Conservation (phyloP, 2,113 vertebrate genomes). For the Zosterops lateralis region DNA sequence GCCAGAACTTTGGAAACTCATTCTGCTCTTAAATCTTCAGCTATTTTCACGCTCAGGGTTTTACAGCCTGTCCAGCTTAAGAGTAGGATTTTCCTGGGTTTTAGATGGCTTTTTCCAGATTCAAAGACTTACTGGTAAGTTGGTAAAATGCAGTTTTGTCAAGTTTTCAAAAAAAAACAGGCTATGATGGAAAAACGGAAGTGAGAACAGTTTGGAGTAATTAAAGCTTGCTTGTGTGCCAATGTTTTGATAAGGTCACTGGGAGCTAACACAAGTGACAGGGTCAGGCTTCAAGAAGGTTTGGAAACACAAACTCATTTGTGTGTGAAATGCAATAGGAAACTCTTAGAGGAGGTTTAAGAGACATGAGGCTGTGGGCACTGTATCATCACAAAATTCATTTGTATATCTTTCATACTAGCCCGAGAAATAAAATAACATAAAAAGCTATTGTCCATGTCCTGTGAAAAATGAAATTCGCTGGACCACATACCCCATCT, state of each 20-base stretch:
- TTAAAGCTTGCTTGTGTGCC: neutral
- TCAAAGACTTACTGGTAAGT: neutral
- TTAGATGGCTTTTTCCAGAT: neutral
- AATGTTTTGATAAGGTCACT: neutral
- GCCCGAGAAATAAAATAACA: conserved; percentile 69
- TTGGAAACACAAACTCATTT: neutral
- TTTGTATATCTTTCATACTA: conserved; percentile 23
- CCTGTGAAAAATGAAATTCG: conserved; percentile 69
- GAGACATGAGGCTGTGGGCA: neutral
- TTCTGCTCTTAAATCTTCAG: neutral
- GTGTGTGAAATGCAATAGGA: neutral
- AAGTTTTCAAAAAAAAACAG: neutral
- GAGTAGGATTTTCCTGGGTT: neutral
- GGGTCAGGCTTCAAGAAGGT: neutral
- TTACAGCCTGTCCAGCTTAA: neutral
- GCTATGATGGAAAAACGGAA: neutral
- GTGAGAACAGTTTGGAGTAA: neutral
- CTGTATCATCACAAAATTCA: conserved; percentile 1
- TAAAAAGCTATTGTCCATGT: conserved; percentile 75
- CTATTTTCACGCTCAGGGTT: neutral
- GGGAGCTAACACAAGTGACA: neutral
- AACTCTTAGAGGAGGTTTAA: neutral
- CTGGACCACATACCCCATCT: conserved; percentile 58
- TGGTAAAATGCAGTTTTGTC: neutral
- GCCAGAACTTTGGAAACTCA: neutral